phyloP scores from a whole-genome alignment of 1,140 invertebrate genomes.

The Drosophila parabipectinata region DNA sequence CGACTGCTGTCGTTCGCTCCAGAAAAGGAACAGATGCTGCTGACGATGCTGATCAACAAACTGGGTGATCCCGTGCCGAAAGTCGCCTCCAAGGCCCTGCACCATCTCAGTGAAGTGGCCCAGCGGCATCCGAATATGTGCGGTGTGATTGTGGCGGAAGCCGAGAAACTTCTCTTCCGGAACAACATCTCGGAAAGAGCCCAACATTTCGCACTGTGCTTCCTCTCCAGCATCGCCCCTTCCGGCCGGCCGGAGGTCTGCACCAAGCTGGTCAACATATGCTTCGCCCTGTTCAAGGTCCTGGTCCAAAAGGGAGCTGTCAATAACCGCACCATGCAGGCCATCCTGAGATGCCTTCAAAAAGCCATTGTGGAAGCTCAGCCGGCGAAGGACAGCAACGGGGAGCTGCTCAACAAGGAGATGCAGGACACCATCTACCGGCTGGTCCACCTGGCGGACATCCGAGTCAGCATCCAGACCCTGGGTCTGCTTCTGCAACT shows the following conservation, averaged over 20 bases:
- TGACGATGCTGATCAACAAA: conserved; percentile 95
- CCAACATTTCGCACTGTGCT: conserved; percentile 97
- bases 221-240: conserved; percentile 89
- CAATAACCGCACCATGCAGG: conserved; percentile 96
- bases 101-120: conserved; percentile 94
- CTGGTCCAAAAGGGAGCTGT: conserved; percentile 95
- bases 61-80: conserved; percentile 96
- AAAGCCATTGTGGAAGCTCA: conserved; percentile 79
- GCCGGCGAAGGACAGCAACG: conserved; percentile 59
- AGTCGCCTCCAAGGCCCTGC: conserved; percentile 93
- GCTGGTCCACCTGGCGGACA: conserved; percentile 93
- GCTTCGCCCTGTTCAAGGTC: conserved; percentile 98
- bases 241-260: conserved; percentile 91
- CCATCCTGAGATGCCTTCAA: conserved; percentile 86
- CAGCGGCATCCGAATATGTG: conserved; percentile 97
- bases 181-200: conserved; percentile 93
- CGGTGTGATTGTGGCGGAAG: conserved; percentile 91
- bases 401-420: conserved; percentile 75
- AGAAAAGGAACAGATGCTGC: conserved; percentile 94
- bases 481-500: conserved; percentile 94
- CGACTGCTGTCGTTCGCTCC: conserved; percentile 92
- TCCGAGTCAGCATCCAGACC: conserved; percentile 94
- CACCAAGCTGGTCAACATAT: conserved; percentile 93
- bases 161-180: conserved; percentile 94
- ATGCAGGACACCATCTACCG: conserved; percentile 92